A percentile compares a stretch with the other conserved stretches of the same genome.
phyloP scores from a whole-genome alignment of 2,113 vertebrate species.

The Nothoprocta pentlandii region DNA sequence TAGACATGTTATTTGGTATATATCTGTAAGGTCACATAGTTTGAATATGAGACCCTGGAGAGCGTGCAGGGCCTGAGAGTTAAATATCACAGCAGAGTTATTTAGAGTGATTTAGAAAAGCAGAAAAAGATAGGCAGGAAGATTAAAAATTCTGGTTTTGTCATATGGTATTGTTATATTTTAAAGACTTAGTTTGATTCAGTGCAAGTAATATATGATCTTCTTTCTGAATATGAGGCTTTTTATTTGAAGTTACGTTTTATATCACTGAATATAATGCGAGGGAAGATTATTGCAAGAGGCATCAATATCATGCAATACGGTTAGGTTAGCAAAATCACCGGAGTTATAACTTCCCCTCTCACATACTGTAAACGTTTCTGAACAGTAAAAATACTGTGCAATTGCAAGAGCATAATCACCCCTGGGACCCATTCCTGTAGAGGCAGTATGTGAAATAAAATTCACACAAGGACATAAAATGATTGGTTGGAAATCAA shows the following conservation, averaged over 20 bases:
- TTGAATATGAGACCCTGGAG: neutral
- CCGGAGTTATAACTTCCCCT: conserved; percentile 51
- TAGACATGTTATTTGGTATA: neutral
- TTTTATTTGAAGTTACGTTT: conserved; percentile 39
- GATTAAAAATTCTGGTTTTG: neutral
- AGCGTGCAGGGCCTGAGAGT: neutral
- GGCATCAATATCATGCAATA: neutral
- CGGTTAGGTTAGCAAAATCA: conserved; percentile 38
- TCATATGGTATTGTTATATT: neutral
- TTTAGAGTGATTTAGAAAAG: neutral
- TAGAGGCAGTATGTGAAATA: conserved; percentile 14
- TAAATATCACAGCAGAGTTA: neutral
- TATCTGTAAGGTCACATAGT: neutral
- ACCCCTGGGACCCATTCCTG: conserved; percentile 9
- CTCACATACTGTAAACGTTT: conserved; percentile 18
- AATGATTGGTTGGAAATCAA: conserved; percentile 25
- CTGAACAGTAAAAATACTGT: conserved; percentile 31
- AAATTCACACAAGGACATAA: conserved; percentile 22
- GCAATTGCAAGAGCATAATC: conserved; percentile 24
- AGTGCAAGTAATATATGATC: neutral
- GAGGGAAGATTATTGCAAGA: conserved; percentile 27
- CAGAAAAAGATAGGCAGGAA: neutral
- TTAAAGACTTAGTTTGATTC: neutral
- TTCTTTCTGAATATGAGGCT: neutral
- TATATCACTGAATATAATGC: neutral